Base-by-base conservation (phyloP, 2,888 invertebrate genomes). In the Papilio demoleus region DNA sequence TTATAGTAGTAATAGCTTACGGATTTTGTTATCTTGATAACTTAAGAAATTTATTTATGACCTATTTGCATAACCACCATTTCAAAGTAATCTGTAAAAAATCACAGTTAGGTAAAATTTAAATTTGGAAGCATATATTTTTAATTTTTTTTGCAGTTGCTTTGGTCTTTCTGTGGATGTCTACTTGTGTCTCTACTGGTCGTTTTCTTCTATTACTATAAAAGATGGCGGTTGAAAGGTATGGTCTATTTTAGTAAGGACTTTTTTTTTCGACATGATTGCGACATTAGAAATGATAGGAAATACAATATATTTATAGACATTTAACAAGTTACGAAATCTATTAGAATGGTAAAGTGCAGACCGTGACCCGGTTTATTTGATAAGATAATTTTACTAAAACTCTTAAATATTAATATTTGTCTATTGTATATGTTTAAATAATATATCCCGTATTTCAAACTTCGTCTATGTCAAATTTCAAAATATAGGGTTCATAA, bases 211-310 rank as follows among this genome's bases (percentile, higher is more conserved):
- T 86, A 93, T 84, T 88, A 89, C 84, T 88, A 92, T 81, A 85
- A 85, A 84, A 81, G 93, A 93, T 90, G 89, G 93, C 79, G 87
- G 74, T 78, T 87, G 79, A 87, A 93, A 93, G 90, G 94, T 94
- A 31, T 56, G 12, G n/a, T 14, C 22, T 12, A n/a, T 11, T n/a
- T n/a, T n/a, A n/a, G n/a, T n/a, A n/a, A n/a, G n/a, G n/a, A n/a
- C n/a, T n/a, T n/a, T n/a, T n/a, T n/a, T 42, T 19, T 19, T 45
- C 9, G 3, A 45, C 9, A 45, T 0, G 2, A 6, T 17, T n/a
- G 17, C 17, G 42, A 4, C 9, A 17, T 17, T 17, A 42, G 42
- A 42, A 42, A 42, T 42, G 17, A 42, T 40, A 47, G 45, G 22
- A 47, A 47, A 47, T 22, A 22, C 9, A 22, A 47, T 47, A 47